phyloP scores from a whole-genome alignment of 2,888 invertebrate species.

The Cheilosia impressa region DNA sequence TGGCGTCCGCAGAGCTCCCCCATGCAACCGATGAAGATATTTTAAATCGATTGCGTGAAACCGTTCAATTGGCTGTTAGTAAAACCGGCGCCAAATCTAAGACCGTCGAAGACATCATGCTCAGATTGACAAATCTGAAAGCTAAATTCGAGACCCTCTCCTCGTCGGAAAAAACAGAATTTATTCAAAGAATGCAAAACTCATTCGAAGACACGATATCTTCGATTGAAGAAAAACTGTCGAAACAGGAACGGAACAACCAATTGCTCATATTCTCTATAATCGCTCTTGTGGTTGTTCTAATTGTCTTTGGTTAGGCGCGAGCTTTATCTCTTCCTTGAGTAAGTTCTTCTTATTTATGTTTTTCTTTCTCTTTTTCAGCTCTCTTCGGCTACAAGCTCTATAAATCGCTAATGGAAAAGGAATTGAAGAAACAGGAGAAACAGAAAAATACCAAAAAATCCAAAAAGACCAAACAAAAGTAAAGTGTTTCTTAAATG shows the following conservation, averaged over 20 bases:
- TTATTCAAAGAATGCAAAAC: conserved; percentile 79
- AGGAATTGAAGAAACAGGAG: conserved; percentile 90
- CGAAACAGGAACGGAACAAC: conserved; percentile 78
- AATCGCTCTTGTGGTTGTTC: conserved; percentile 76
- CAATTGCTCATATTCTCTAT: conserved; percentile 79
- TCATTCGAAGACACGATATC: conserved; percentile 79
- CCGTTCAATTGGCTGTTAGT: conserved; percentile 78
- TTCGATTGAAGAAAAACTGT: conserved; percentile 78
- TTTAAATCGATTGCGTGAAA: conserved; percentile 78
- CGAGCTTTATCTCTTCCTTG: conserved; percentile 5
- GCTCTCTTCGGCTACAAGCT: conserved; percentile 94
- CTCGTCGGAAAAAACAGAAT: conserved; percentile 78
- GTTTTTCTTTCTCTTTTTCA: conserved; percentile 84
- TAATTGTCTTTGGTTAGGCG: conserved; percentile 80
- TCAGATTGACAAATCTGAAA: conserved; percentile 78
- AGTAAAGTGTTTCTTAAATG: conserved; percentile 57
- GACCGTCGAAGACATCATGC: conserved; percentile 77
- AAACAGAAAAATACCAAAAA: conserved; percentile 90
- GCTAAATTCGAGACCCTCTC: conserved; percentile 78
- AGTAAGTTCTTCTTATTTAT: background rate
- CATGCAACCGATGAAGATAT: conserved; percentile 75
- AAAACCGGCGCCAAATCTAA: conserved; percentile 78
- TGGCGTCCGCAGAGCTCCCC: conserved; percentile 27
- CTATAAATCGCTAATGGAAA: conserved; percentile 91
- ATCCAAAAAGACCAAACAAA: conserved; percentile 90